Conservation (phyloP, 2,113 vertebrate species). For the Oxyruncus cristatus region DNA sequence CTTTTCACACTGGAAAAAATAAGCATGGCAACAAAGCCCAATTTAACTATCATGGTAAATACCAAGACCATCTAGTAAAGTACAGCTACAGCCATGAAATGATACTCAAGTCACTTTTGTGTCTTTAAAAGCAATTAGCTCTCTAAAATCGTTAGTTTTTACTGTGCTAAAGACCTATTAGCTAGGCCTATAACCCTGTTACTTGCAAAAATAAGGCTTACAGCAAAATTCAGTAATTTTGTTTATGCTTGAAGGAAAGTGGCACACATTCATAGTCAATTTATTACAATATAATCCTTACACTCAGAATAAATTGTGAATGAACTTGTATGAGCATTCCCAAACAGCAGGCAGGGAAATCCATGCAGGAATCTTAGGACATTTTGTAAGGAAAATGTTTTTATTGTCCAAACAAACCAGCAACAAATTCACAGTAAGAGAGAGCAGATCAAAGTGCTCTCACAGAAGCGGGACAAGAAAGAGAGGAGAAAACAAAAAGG, state of each 20-base stretch:
- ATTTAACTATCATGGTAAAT: constrained; percentile 4
- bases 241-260: constrained; percentile 1
- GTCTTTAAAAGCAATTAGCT: constrained; percentile 9
- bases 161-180: not conserved
- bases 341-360: not conserved
- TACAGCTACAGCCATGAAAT: not conserved
- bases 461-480: not conserved
- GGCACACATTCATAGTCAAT: not conserved
- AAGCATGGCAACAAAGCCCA: not conserved
- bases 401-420: not conserved
- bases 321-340: not conserved
- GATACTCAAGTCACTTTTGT: not conserved
- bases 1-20: constrained; percentile 32
- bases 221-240: not conserved
- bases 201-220: not conserved
- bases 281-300: not conserved
- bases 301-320: not conserved
- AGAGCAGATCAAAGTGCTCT: not conserved
- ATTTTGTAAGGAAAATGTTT: not conserved
- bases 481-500: not conserved
- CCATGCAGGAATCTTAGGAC: not conserved
- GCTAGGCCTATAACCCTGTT: not conserved
- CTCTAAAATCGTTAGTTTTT: not conserved
- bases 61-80: not conserved
- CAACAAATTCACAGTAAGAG: not conserved